A percentile compares a stretch with the other conserved stretches of the same genome.
Evolutionary conservation across 2,113 vertebrate species (phyloP).

Genomic region (Sylvilagus bachmani): DNA sequence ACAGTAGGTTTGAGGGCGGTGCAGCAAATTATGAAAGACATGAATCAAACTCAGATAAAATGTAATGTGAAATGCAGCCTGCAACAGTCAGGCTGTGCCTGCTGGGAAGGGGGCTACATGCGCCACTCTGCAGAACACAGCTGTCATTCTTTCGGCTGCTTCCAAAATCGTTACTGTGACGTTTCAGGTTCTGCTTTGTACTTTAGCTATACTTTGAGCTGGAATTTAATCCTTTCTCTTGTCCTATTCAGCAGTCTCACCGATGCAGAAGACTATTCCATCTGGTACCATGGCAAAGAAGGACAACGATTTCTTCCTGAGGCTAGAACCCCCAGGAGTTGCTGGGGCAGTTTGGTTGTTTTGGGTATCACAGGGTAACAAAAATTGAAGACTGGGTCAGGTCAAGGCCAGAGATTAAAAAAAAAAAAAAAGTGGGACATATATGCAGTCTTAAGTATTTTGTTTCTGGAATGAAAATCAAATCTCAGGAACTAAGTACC

Average conservation of each 20-base stretch:
- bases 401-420: not conserved
- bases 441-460: not conserved
- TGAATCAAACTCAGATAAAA: not conserved
- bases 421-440: not conserved
- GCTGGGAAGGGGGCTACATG: not conserved
- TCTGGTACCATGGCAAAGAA: not conserved
- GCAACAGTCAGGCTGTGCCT: not conserved
- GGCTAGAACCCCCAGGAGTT: not conserved
- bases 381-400: not conserved
- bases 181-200: not conserved
- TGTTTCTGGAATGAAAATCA: constrained; percentile 19
- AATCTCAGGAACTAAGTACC: not conserved
- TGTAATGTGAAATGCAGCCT: not conserved
- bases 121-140: not conserved
- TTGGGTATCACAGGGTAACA: not conserved
- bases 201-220: not conserved
- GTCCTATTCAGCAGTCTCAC: not conserved
- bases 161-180: not conserved
- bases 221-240: not conserved
- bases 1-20: not conserved
- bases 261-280: not conserved
- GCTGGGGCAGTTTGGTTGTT: not conserved
- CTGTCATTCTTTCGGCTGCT: not conserved
- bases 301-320: not conserved
- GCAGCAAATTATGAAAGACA: not conserved